Evolutionary conservation across 2,888 invertebrate genomes (phyloP), one percentile per base, ranked within the genome.

Genomic region (Pantelozetes paolii): DNA sequence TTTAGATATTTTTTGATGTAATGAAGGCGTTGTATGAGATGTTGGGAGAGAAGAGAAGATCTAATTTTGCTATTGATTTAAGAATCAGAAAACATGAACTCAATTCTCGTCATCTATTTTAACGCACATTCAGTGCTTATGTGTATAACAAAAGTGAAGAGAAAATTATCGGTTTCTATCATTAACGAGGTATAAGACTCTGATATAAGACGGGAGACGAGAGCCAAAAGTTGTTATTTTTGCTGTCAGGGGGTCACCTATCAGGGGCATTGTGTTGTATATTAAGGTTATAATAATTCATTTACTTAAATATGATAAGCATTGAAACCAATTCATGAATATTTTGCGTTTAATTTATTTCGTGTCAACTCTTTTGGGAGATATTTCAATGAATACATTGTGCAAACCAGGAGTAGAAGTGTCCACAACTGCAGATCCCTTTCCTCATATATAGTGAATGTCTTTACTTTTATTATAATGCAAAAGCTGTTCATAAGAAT

Each of bases 81-180:
- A 50, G 50, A 50, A 50, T 50, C 50, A 50, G 50, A 50, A 50
- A 50, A 50, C 50, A 50, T 50, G 50, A 50, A 50, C 50, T 50
- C 50, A 50, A 20, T 50, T 50, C 50, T 50, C 50, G 36, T 50
- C 50, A n/a, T 50, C 50, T 50, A 8, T 20, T 50, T 50, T 50
- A 45, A 45, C 45, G 5, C 23, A 2, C 6, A 45, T 45, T n/a
- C 45, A 45, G 2, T 45, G 45, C 45, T 45, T 45, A 45, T 50
- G 50, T 45, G 45, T 45, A 45, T 45, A 11, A 45, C 45, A 45
- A 45, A 18, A 45, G 6, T 23, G 50, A 50, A 50, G 20, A 50
- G 50, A 50, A 50, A 50, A 50, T 50, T 50, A 50, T 50, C 50
- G 50, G 50, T 50, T 45, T 15, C 50, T 50, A 50, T 50, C 50